Conservation (phyloP, 2,113 vertebrate genomes). For the Prunella fulvescens region DNA sequence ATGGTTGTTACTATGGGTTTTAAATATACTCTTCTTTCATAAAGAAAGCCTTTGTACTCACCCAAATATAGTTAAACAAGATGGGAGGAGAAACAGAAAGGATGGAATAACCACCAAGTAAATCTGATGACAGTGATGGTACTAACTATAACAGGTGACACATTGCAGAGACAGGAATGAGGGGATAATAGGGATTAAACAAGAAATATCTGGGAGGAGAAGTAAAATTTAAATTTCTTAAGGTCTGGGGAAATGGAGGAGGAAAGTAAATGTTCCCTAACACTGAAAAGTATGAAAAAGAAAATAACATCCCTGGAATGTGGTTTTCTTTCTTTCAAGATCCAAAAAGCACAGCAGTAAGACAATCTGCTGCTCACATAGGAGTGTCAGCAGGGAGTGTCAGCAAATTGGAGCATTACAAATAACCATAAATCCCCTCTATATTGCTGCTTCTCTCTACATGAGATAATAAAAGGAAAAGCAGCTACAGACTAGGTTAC, state of each 20-base stretch:
- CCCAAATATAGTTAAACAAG: not conserved
- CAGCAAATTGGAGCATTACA: not conserved
- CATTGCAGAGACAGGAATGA: not conserved
- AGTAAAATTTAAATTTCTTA: not conserved
- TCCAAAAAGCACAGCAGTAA: not conserved
- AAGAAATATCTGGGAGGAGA: not conserved
- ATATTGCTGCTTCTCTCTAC: not conserved
- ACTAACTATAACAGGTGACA: not conserved
- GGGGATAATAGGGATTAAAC: not conserved
- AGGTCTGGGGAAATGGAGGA: not conserved
- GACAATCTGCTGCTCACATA: not conserved
- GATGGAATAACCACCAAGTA: not conserved
- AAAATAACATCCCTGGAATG: not conserved
- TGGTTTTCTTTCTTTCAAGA: not conserved
- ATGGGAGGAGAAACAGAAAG: not conserved
- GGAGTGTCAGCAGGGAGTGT: not conserved
- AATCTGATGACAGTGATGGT: not conserved
- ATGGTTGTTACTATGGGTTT: not conserved
- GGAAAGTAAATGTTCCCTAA: not conserved
- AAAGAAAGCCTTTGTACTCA: not conserved
- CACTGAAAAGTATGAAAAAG: not conserved
- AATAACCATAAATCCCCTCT: not conserved
- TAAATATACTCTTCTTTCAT: not conserved
- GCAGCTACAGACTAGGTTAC: not conserved
- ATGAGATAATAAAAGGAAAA: not conserved